These are phyloP conservation scores for Drosophila histrio DNA, from an alignment of 2,888 invertebrate species.

Conservation along the genomic window DNA sequence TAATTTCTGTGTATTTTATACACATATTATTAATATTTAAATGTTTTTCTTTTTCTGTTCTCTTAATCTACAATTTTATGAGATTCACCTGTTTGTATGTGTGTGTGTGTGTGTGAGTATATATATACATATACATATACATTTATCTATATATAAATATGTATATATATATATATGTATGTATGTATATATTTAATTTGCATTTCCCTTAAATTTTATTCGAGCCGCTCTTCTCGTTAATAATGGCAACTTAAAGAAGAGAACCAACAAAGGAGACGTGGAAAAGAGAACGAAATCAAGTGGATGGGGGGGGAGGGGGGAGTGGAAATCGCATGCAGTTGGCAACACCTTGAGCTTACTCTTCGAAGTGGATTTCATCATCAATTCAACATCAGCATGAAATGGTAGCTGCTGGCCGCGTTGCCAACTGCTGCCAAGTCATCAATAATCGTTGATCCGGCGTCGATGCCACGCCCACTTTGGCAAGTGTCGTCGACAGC, in stretches of 20 bases:
- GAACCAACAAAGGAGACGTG: not conserved
- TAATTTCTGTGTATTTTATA: conserved; percentile 42
- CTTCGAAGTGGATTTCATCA: conserved; percentile 78
- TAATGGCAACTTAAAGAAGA: too few relatives aligned
- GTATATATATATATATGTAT: conserved; percentile 1
- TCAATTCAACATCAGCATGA: conserved; percentile 80
- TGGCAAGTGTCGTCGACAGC: conserved; percentile 74
- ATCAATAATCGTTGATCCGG: conserved; percentile 79
- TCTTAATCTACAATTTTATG: conserved; percentile 5
- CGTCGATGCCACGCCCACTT: conserved; percentile 56
- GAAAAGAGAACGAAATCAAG: not conserved
- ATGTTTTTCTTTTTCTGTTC: not conserved
- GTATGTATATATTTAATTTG: conserved; percentile 4
- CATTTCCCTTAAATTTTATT: conserved; percentile 6
- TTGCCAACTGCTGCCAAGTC: conserved; percentile 62
- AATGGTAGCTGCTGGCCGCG: conserved; percentile 29
- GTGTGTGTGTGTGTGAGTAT: conserved; percentile 8
- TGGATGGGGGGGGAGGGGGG: too few relatives aligned
- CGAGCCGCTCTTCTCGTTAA: too few relatives aligned
- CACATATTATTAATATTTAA: conserved; percentile 2
- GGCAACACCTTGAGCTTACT: conserved; percentile 77
- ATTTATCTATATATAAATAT: conserved; percentile 10
- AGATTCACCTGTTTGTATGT: conserved; percentile 42
- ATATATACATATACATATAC: conserved; percentile 10
- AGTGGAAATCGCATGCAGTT: not conserved